phyloP scores from a whole-genome alignment of 2,888 invertebrate species.

The Lepidocyrtinus sp. region DNA sequence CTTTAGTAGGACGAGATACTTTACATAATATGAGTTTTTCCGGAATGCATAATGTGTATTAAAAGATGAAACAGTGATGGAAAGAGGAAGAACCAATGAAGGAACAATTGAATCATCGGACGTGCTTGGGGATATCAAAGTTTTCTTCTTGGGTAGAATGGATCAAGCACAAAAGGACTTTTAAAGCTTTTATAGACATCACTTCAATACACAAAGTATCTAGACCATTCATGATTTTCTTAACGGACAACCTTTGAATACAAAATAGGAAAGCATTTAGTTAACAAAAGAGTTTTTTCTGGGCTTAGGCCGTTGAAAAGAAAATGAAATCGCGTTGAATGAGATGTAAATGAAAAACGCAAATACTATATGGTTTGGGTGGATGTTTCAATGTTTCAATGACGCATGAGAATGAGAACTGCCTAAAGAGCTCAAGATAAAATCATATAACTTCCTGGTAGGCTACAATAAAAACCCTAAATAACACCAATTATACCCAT shows the following conservation, averaged over 20 bases:
- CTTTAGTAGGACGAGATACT: too few relatives aligned
- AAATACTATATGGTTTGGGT: too few relatives aligned
- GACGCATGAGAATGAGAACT: too few relatives aligned
- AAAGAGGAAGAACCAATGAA: slow-evolving; percentile 5
- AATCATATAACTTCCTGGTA: too few relatives aligned
- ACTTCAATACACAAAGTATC: too few relatives aligned
- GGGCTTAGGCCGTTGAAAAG: neutral
- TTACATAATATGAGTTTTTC: slow-evolving; percentile 2
- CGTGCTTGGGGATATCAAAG: slow-evolving; percentile 10
- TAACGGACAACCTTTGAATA: slow-evolving; percentile 33
- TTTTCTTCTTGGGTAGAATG: too few relatives aligned
- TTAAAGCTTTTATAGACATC: neutral
- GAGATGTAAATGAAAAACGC: too few relatives aligned
- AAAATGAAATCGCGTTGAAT: slow-evolving; percentile 5
- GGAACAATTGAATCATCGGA: slow-evolving; percentile 43
- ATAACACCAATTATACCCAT: too few relatives aligned
- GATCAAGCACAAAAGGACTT: too few relatives aligned
- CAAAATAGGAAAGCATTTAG: slow-evolving; percentile 27
- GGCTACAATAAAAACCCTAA: too few relatives aligned
- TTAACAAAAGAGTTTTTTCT: neutral
- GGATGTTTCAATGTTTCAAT: too few relatives aligned
- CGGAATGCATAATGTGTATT: neutral
- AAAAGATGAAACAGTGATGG: neutral
- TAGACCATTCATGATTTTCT: slow-evolving; percentile 31
- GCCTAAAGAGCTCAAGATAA: too few relatives aligned